Percentiles rank a stretch among this genome's conserved stretches.
phyloP scores from a whole-genome alignment of 92 coral and sea anemone species.

The Palythoa caribaeorum region DNA sequence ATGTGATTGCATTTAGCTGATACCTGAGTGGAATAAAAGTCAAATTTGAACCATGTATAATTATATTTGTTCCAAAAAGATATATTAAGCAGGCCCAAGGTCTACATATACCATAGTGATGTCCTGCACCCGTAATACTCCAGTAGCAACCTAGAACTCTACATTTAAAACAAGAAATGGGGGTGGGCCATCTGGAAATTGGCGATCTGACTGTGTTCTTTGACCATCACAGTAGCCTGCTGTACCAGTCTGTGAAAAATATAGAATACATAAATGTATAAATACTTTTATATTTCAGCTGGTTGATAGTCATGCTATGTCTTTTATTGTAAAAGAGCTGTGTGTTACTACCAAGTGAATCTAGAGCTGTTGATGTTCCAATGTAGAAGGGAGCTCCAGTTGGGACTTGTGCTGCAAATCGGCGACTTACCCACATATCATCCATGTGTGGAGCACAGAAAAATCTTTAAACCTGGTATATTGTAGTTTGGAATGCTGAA shows the following conservation, averaged over 20 bases:
- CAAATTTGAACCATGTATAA: neutral
- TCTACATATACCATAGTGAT: constrained; percentile 10
- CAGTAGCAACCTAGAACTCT: constrained; percentile 26
- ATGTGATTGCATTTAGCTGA: neutral
- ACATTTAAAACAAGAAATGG: constrained; percentile 15
- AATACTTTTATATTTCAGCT: neutral
- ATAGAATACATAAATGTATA: neutral
- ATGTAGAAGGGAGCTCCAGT: constrained; percentile 17
- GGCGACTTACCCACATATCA: constrained; percentile 59
- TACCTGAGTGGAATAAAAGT: neutral
- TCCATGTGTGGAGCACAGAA: constrained; percentile 56
- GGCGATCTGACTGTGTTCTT: constrained; percentile 36
- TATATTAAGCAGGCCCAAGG: constrained; percentile 23
- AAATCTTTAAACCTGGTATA: constrained; percentile 18
- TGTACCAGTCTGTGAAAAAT: constrained; percentile 25
- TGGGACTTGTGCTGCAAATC: constrained; percentile 39
- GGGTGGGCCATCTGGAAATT: constrained; percentile 40
- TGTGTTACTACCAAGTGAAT: constrained; percentile 8
- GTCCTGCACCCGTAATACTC: constrained; percentile 18
- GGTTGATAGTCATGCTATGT: constrained; percentile 7
- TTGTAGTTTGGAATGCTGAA: constrained; percentile 27
- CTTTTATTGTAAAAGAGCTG: constrained; percentile 20
- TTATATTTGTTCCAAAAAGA: constrained; percentile 7
- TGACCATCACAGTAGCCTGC: constrained; percentile 29
- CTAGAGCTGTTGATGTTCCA: constrained; percentile 24